These are phyloP conservation scores for Allobates femoralis DNA, from an alignment of 2,797 vertebrate species.

Conservation along the genomic window DNA sequence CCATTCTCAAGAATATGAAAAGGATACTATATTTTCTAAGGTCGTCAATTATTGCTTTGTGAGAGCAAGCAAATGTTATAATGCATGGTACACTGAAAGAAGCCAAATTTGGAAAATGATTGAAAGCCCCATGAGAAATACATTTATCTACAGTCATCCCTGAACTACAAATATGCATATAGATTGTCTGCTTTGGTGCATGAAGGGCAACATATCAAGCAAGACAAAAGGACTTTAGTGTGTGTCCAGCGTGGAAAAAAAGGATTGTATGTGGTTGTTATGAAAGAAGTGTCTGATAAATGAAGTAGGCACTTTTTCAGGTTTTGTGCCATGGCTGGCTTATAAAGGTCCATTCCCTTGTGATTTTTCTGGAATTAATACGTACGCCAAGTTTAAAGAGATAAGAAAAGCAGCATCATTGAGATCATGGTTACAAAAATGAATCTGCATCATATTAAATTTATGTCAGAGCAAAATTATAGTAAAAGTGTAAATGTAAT, in stretches of 20 bases:
- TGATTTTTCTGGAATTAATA: neutral
- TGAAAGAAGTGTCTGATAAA: conserved; percentile 10
- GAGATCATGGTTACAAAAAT: neutral
- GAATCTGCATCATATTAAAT: neutral
- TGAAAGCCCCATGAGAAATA: conserved; percentile 39
- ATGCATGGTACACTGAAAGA: conserved; percentile 10
- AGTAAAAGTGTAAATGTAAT: neutral
- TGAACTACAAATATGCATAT: conserved; percentile 52
- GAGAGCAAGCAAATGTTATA: conserved; percentile 29
- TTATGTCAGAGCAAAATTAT: neutral
- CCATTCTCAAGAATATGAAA: neutral
- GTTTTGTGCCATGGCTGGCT: neutral
- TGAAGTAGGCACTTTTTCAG: neutral
- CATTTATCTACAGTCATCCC: conserved; percentile 51
- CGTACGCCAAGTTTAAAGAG: neutral
- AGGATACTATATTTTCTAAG: conserved; percentile 25
- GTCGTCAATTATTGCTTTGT: conserved; percentile 28
- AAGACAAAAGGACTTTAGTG: conserved; percentile 14
- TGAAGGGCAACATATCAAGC: conserved; percentile 37
- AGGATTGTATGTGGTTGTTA: neutral
- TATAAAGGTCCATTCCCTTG: neutral
- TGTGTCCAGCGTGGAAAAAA: neutral
- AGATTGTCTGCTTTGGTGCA: conserved; percentile 52
- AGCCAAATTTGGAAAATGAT: conserved; percentile 38
- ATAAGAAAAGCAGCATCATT: neutral